Evolutionary conservation across 2,888 invertebrate species (phyloP), one percentile per base, ranked within the genome.

Genomic region (Stenolophus ochropezus): DNA sequence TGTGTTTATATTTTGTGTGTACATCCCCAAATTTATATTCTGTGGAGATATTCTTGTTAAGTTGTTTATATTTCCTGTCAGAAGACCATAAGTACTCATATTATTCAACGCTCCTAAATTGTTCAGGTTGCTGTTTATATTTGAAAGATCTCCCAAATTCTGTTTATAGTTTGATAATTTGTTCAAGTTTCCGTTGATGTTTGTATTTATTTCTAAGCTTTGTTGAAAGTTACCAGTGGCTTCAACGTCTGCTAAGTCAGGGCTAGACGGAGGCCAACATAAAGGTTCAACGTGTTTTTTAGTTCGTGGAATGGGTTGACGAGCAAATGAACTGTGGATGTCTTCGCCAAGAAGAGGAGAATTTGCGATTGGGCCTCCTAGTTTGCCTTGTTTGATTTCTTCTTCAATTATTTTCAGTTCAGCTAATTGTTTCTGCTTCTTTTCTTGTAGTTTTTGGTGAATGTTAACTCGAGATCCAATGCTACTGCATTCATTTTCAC

Each of bases 381-480:
- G 89, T 87, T 96, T 96, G 0, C 95, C 95, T 85, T 95, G 95
- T 85, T 95, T 95, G 77, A 96, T 96, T 88, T 96, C 96, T 86
- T 96, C 96, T 86, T 96, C 96, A 76, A 95, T 94, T 71, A 94
- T 95, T 83, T 95, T 91, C 33, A 96, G 88, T 87, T 96, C 96
- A 0, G 96, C 95, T 25, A 96, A 89, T 86, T 97, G 96, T 84
- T 96, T 96, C 86, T 96, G 95, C 86, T 96, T 96, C 87, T 97
- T 96, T 87, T 96, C 96, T 86, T 96, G 95, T 0, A 96, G 90
- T 87, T 96, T 96, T 85, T 96, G 96, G 83, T 96, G 95, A 83
- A 96, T 96, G 87, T 96, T 96, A 33, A 96, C 94, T 8, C 95
- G 91, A 4, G 95, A 94, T 0, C 93, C 92, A 0, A 94, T 93